These are phyloP conservation scores for Saccostrea cuccullata DNA, from an alignment of 1,140 invertebrate species.

Conservation along the genomic window DNA sequence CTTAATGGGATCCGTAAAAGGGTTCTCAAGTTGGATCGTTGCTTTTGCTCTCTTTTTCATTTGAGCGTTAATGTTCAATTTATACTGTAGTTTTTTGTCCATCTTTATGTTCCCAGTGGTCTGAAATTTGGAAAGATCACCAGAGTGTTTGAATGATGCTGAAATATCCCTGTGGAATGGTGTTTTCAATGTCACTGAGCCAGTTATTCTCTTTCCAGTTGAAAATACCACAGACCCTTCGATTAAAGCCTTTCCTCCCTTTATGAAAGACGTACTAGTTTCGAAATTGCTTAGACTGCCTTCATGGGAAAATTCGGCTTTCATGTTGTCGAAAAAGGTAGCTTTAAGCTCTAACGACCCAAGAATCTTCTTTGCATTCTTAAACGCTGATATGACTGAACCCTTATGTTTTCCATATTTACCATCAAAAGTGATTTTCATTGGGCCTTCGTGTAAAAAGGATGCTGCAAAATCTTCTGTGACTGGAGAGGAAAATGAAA, in stretches of 20 bases:
- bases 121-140: neutral
- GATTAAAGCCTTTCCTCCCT: neutral
- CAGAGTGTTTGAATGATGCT: conserved; percentile 35
- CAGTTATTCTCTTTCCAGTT: neutral
- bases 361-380: conserved; percentile 44
- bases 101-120: conserved; percentile 20
- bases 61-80: neutral
- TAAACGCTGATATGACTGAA: conserved; percentile 14
- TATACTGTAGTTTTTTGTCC: conserved; percentile 19
- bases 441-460: conserved; percentile 43
- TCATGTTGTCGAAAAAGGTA: conserved; percentile 56
- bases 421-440: conserved; percentile 40
- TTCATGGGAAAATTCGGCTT: conserved; percentile 55
- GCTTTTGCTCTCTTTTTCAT: conserved; percentile 45
- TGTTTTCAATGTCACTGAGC: conserved; percentile 34
- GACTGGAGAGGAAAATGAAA: conserved; percentile 45
- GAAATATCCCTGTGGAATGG: conserved; percentile 5
- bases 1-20: conserved; percentile 48
- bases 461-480: conserved; percentile 29
- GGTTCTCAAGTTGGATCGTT: conserved; percentile 54
- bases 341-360: conserved; percentile 53
- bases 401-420: conserved; percentile 44
- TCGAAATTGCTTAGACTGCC: conserved; percentile 42
- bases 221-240: neutral
- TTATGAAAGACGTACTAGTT: neutral